A percentile compares a stretch with the other conserved stretches of the same genome.
Evolutionary conservation across 1,140 invertebrate genomes (phyloP).

Genomic region (Ephestia elutella): DNA sequence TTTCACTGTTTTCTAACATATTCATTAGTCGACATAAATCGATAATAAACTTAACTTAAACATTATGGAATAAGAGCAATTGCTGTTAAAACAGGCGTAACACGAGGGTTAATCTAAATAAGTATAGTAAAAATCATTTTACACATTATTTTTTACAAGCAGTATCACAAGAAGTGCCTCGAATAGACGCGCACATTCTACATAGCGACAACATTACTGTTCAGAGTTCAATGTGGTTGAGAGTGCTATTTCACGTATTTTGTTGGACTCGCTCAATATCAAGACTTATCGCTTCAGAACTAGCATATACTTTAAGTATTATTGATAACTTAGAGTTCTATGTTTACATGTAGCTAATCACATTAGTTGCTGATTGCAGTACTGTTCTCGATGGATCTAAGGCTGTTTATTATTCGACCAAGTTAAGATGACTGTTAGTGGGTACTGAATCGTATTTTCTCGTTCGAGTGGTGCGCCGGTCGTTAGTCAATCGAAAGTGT

Average conservation of each 20-base stretch:
- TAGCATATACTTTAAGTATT: slow-evolving; percentile 66
- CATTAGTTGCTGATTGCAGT: slow-evolving; percentile 63
- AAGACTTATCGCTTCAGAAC: slow-evolving; percentile 70
- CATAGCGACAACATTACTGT: slow-evolving; percentile 12
- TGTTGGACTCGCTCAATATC: slow-evolving; percentile 70
- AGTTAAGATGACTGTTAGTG: slow-evolving; percentile 57
- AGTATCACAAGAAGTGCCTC: slow-evolving; percentile 45
- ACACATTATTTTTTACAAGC: slow-evolving; percentile 22
- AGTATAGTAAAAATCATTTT: neutral
- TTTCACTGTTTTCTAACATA: neutral
- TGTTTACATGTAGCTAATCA: slow-evolving; percentile 65
- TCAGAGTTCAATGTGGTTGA: slow-evolving; percentile 51
- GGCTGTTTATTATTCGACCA: slow-evolving; percentile 63
- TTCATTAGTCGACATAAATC: neutral
- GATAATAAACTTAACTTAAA: neutral
- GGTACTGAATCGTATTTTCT: slow-evolving; percentile 41
- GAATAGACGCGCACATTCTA: slow-evolving; percentile 16
- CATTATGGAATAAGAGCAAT: neutral
- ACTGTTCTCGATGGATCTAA: slow-evolving; percentile 57
- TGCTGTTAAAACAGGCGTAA: neutral
- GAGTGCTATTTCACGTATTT: slow-evolving; percentile 59
- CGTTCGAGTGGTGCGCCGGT: slow-evolving; percentile 67
- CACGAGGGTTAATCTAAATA: neutral
- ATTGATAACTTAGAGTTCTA: slow-evolving; percentile 56
- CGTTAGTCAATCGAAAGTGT: slow-evolving; percentile 65